These are phyloP conservation scores for Sebastes trivittatus DNA, from an alignment of 2,797 vertebrate species.

Conservation along the genomic window DNA sequence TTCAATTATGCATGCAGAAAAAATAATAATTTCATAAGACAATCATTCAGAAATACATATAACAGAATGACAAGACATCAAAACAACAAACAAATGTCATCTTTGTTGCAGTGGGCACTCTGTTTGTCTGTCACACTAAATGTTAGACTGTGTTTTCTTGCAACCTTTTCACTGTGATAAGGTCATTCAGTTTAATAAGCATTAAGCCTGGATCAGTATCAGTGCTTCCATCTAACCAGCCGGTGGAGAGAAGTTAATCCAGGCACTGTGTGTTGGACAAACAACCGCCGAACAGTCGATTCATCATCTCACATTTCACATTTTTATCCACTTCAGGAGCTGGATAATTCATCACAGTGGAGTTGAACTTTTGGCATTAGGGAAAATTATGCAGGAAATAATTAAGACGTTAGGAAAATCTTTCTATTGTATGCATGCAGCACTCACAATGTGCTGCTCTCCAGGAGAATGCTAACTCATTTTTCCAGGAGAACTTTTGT, in stretches of 20 bases:
- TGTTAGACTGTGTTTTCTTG: constrained; percentile 19
- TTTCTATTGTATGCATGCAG: not conserved
- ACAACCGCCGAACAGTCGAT: not conserved
- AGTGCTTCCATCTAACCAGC: constrained; percentile 39
- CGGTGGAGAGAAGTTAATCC: constrained; percentile 67
- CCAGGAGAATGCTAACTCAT: constrained; percentile 23
- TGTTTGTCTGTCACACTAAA: constrained; percentile 8
- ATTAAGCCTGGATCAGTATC: constrained; percentile 78
- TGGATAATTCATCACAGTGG: not conserved
- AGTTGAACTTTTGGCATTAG: not conserved
- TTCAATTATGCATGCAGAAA: not conserved
- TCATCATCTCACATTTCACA: constrained; percentile 16
- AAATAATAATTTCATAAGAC: not conserved
- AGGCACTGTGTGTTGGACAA: constrained; percentile 17
- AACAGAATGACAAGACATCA: too few species aligned
- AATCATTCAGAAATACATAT: not conserved
- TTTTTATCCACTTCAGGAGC: not conserved
- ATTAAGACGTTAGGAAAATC: not conserved
- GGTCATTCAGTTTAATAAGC: constrained; percentile 75
- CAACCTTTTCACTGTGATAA: constrained; percentile 67
- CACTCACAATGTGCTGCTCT: not conserved
- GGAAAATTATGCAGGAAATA: not conserved
- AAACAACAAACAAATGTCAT: not conserved
- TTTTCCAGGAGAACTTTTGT: constrained; percentile 26
- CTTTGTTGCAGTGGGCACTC: not conserved